These are phyloP conservation scores for Shinisaurus crocodilurus DNA, from an alignment of 2,113 vertebrate species.

Conservation along the genomic window DNA sequence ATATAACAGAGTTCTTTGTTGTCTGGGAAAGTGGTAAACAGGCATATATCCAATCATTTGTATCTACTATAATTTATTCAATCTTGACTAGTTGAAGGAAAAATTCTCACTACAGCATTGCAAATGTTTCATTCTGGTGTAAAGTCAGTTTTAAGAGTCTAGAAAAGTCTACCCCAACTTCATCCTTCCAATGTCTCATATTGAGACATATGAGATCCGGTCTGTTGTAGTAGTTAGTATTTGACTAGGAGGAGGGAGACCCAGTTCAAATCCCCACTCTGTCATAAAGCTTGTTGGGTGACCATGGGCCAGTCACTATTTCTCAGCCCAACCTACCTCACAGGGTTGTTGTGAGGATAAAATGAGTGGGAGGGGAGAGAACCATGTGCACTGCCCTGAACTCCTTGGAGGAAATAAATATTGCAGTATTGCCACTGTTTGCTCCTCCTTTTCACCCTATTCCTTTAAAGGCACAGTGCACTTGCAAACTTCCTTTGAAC, in stretches of 20 bases:
- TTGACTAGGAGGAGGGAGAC: not conserved
- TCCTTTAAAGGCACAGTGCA: not conserved
- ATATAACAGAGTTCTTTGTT: not conserved
- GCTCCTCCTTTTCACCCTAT: not conserved
- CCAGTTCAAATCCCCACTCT: not conserved
- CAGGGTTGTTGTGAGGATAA: not conserved
- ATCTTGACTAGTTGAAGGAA: not conserved
- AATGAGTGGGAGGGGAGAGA: not conserved
- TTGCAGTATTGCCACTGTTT: not conserved
- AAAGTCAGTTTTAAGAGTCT: not conserved
- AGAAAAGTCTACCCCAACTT: not conserved
- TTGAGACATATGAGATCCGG: not conserved
- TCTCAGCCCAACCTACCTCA: not conserved
- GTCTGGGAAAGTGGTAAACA: slow-evolving; percentile 24
- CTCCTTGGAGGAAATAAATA: not conserved
- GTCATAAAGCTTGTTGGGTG: not conserved
- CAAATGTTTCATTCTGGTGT: not conserved
- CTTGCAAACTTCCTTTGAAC: not conserved
- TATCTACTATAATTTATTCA: not conserved
- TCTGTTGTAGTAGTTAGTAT: not conserved
- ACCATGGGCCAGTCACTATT: not conserved
- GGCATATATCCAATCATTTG: not conserved
- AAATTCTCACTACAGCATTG: not conserved
- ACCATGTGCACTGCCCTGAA: not conserved
- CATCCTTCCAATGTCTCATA: not conserved